Evolutionary conservation across 2,113 vertebrate genomes (phyloP), one percentile per base, ranked within the genome.

Genomic region (Neodon shergylaensis): DNA sequence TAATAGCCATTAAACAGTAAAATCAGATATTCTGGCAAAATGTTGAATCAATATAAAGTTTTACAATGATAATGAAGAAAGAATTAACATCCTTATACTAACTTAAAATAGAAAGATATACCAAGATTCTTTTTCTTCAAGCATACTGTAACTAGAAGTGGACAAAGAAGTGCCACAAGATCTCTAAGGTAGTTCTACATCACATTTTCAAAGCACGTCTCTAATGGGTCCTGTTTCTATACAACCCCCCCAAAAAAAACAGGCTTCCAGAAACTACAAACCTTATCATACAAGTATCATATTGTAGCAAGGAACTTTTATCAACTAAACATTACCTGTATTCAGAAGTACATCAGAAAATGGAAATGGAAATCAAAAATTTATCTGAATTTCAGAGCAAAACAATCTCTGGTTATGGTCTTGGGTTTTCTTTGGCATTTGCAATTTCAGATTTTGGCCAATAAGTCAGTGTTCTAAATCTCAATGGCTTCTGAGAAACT

Each of bases 1-100:
- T 70, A 95, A 83, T 49, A 94, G 1, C 12, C 28, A 92, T 76
- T 88, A 92, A 88, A 79, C 5, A 91, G 81, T 65, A 10, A 68
- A 91, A 88, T 66, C 14, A 88, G 31, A 88, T 89, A 93, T 87
- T 89, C 12, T 91, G 36, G 36, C 13, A 93, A 96, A 91, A 70
- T 31, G 2, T 31, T 93, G 9, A 89, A 42, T 86, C 68, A 88
- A 74, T 61, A 3, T 86, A 77, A 33, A 94, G 13, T 63, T 91
- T 4, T 31, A 63, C 16, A 86, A 83, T 73, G 5, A 10, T 81
- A 61, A 5, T 79, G 24, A 24, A 63, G 26, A 83, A 66, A 82
- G 9, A 78, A 91, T 85, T 22, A 66, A n/a, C 68, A 95, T 78
- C 52, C 31, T 21, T 89, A 89, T 7, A 1, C 36, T 94, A 54